phyloP scores from a whole-genome alignment of 2,113 vertebrate species.

The Passer montanus region DNA sequence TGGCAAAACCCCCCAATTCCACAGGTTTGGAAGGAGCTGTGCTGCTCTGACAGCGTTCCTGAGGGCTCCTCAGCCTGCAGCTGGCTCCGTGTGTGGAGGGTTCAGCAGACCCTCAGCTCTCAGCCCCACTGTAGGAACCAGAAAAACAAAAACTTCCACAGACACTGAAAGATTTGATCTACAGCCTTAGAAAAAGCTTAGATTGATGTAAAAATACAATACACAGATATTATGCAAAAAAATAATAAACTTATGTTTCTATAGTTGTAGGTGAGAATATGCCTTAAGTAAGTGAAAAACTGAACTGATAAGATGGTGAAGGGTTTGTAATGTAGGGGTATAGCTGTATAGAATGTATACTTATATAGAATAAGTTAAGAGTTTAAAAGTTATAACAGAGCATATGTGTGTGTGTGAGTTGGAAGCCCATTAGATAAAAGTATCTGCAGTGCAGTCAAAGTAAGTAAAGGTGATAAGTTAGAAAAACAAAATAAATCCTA shows the following conservation, averaged over 20 bases:
- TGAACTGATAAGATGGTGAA: not conserved
- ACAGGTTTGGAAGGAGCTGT: not conserved
- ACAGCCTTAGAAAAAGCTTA: not conserved
- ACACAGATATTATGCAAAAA: not conserved
- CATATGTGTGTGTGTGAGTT: not conserved
- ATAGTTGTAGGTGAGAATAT: not conserved
- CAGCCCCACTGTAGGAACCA: not conserved
- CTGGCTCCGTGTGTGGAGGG: fast-evolving
- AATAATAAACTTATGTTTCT: not conserved
- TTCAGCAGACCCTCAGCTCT: not conserved
- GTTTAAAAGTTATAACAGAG: not conserved
- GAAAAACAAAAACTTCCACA: not conserved
- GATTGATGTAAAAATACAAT: not conserved
- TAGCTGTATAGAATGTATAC: not conserved
- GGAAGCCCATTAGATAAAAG: not conserved
- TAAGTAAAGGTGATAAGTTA: not conserved
- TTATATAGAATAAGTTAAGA: not conserved
- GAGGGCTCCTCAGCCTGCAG: not conserved
- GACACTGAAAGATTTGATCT: not conserved
- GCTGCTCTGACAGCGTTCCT: not conserved
- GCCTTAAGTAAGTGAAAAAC: not conserved
- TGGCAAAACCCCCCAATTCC: not conserved
- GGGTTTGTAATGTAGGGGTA: not conserved
- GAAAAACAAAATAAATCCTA: not conserved
- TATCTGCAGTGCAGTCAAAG: not conserved